Base-by-base conservation (phyloP, 2,113 vertebrate genomes). In the Crotalus tigris region DNA sequence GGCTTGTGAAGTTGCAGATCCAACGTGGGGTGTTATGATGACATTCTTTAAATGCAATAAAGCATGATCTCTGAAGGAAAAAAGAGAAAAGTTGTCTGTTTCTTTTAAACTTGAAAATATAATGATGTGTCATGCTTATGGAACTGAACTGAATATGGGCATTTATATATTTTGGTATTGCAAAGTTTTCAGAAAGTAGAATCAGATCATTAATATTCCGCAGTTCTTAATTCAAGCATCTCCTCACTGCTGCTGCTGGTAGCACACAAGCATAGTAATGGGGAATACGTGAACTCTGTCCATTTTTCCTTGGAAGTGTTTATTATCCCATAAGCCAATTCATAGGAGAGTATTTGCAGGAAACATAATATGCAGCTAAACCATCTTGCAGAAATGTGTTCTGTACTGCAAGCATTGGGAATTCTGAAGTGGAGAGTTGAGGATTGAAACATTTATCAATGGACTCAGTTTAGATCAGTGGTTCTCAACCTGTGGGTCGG, bases 21-120 rank as follows among this genome's bases (percentile, higher is more conserved):
- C 98, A 0, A 96, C 93, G 91, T 98, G 98, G 90, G 97, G 97
- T 26, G 97, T 97, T 91, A 97, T 46, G 51, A 94, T 91, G n/a
- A 97, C 46, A 2, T 97, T 98, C 94, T 95, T 95, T 95, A 98
- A 0, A 75, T 95, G 95, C 90, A 98, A 29, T 95, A 98, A 93
- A 86, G 97, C 96, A 85, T 98, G 97, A 91, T 97, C 96, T 96
- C 97, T 98, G 95, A 15, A 88, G 58, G 90, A 75, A 88, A 33
- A 13, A 12, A 89, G 87, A 93, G 3, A 46, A 33, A 87, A 92
- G 4, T 75, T 75, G 15, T 39, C 69, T 39, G 13, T 17, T 69
- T 75, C 0, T 75, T 75, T 75, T 8, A 75, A 75, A 87, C n/a
- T n/a, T 90, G 23, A 89, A 58, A 39, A 58, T 17, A 58, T 39